Evolutionary conservation across 2,113 vertebrate genomes (phyloP).

Genomic region (Scolopax mira): DNA sequence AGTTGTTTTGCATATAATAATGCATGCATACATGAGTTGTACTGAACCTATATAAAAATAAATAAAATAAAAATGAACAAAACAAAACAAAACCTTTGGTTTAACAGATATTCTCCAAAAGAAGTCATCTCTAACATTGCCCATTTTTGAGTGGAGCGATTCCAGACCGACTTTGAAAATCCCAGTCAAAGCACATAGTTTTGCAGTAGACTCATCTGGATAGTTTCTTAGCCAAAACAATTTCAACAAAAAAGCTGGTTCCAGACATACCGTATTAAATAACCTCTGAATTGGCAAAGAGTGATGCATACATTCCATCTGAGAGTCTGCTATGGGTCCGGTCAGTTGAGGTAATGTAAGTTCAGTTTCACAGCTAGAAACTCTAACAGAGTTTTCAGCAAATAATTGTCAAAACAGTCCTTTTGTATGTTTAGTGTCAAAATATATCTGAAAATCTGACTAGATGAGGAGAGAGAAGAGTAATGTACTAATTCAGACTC

Average conservation of each 20-base stretch:
- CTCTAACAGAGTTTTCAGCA: conserved; percentile 1
- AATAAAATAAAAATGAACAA: background rate
- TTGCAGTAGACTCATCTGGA: conserved; percentile 60
- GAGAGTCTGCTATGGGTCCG: conserved; percentile 31
- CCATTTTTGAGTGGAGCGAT: background rate
- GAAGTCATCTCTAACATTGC: background rate
- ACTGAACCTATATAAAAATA: background rate
- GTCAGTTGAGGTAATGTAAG: conserved; percentile 71
- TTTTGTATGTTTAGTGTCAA: background rate
- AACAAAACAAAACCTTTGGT: background rate
- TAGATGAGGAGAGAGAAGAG: background rate
- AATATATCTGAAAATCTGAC: background rate
- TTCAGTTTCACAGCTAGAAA: conserved; percentile 51
- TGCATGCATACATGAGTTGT: background rate
- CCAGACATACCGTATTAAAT: conserved; percentile 72
- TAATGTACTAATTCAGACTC: background rate
- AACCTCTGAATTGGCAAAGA: conserved; percentile 69
- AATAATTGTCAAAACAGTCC: conserved; percentile 6
- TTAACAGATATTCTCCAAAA: background rate
- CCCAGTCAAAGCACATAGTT: conserved; percentile 67
- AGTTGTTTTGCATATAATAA: background rate
- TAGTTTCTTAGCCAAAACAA: conserved; percentile 67
- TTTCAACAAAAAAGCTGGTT: conserved; percentile 64
- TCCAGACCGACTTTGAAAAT: conserved; percentile 42
- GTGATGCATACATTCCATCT: conserved; percentile 64